Conservation (phyloP, 2,113 vertebrate species). For the Ursus arctos region DNA sequence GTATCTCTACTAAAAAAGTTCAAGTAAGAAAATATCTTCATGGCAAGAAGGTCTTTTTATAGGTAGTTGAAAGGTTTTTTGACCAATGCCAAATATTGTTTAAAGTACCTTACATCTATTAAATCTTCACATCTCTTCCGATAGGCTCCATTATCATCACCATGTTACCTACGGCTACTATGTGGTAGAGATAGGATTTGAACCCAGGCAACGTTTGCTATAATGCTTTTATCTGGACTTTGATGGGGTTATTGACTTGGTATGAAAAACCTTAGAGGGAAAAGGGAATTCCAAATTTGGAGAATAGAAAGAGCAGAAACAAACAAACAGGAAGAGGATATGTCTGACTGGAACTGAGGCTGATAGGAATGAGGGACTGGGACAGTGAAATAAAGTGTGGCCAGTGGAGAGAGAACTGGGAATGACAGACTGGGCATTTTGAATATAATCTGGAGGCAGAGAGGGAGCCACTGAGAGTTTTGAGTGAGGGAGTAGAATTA, state of each 20-base stretch:
- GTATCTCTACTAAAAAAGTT: neutral
- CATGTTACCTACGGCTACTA: neutral
- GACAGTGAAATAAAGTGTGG: neutral
- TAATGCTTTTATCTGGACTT: neutral
- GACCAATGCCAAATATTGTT: neutral
- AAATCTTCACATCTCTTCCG: neutral
- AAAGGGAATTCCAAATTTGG: neutral
- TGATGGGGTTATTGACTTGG: neutral
- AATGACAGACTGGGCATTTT: neutral
- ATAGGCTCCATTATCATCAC: neutral
- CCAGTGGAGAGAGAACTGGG: neutral
- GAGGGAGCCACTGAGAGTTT: neutral
- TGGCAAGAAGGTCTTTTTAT: neutral
- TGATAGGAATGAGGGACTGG: neutral
- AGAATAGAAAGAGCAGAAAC: neutral
- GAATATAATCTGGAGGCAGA: neutral
- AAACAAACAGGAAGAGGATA: neutral
- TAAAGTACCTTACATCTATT: neutral
- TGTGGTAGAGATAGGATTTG: neutral
- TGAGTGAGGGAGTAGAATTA: neutral
- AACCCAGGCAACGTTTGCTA: neutral
- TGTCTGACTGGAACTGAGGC: neutral
- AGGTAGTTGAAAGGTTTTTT: neutral
- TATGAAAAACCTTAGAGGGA: neutral
- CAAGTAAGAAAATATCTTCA: neutral